phyloP scores from a whole-genome alignment of 2,888 invertebrate genomes.

The Chromoteleia sp. region DNA sequence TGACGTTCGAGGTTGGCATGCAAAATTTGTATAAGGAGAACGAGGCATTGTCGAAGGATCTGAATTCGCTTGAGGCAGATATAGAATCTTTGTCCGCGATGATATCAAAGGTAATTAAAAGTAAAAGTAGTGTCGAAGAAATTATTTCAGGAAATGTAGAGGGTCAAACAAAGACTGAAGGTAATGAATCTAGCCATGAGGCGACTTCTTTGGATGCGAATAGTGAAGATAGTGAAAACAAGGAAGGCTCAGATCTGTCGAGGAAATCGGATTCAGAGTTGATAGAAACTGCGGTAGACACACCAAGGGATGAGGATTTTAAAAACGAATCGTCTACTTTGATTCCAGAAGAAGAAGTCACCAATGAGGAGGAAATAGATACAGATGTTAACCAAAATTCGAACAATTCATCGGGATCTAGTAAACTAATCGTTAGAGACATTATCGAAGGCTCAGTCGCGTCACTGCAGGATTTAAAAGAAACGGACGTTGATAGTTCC shows the following conservation, averaged over 20 bases:
- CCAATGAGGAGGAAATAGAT: neutral
- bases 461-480: constrained; percentile 62
- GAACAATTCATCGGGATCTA: constrained; percentile 11
- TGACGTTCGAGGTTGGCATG: constrained; percentile 73
- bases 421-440: constrained; percentile 24
- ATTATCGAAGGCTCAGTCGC: constrained; percentile 48
- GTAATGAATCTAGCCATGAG: constrained; percentile 44
- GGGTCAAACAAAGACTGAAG: constrained; percentile 23
- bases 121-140: constrained; percentile 66
- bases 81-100: constrained; percentile 76
- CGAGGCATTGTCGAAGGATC: constrained; percentile 73
- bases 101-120: constrained; percentile 72
- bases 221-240: constrained; percentile 39
- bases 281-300: constrained; percentile 64
- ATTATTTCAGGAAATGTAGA: constrained; percentile 29
- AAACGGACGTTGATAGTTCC: constrained; percentile 57
- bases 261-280: constrained; percentile 55
- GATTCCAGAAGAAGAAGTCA: constrained; percentile 9
- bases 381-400: neutral
- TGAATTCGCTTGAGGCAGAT: constrained; percentile 73
- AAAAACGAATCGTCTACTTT: constrained; percentile 33
- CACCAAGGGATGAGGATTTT: constrained; percentile 27
- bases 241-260: constrained; percentile 39
- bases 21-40: constrained; percentile 73
- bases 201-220: constrained; percentile 25